Evolutionary conservation across 2,888 invertebrate genomes (phyloP), one percentile per base, ranked within the genome.

Genomic region (Eumerus sabulonum): DNA sequence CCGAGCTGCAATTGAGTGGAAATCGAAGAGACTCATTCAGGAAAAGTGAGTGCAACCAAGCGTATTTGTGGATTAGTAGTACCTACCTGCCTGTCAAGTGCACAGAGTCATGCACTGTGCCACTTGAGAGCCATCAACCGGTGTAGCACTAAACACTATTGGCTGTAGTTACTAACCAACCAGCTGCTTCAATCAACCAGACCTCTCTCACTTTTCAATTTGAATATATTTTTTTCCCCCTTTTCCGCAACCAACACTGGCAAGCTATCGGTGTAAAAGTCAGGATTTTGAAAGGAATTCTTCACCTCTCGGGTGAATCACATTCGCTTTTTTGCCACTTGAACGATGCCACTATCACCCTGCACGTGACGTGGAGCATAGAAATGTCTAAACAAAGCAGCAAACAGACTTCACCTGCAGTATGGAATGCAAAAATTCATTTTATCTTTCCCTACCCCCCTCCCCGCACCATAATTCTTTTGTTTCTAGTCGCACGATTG

Each of bases 11-110:
- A 71, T 66, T 66, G 76, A 71, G 71, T 72, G 72, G 72, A 72
- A 71, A 72, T 72, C 51, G 36, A n/a, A n/a, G 62, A 66, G 66
- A 57, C 67, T 53, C 77, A 72, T 73, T 73, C 72, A 77, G 77
- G 73, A 77, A 77, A 77, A 77, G 77, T 77, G 73, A 77, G 77
- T 77, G 77, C 77, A 63, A 59, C 59, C 27, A 72, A 77, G 59
- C 77, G 57, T 68, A 67, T 72, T 72, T 72, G 67, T 72, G 63
- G 77, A 77, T 68, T 72, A 73, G 63, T 77, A 73, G 67, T 67
- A 72, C 63, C 62, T 72, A 72, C 62, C 67, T 72, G 72, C 72
- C 67, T 72, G 67, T 67, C 47, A 57, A 38, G 44, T 59, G 59
- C 36, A 63, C 50, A 51, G 27, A 47, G 27, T 40, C 12, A 9